Percentiles rank a stretch among this genome's conserved stretches.
Conservation (phyloP, 2,113 vertebrate genomes). For the Alligator sinensis region DNA sequence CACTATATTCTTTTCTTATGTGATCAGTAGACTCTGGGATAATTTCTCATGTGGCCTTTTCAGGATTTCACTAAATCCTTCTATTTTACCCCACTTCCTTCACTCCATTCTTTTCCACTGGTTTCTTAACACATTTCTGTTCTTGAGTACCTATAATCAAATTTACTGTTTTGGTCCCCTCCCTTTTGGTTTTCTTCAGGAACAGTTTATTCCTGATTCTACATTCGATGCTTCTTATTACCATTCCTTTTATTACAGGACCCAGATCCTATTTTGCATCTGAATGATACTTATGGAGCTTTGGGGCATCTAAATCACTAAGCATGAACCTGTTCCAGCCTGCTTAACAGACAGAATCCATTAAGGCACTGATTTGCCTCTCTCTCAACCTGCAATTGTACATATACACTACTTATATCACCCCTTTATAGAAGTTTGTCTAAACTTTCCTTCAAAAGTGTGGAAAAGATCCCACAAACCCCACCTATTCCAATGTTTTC, state of each 20-base stretch:
- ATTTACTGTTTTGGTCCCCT: not conserved
- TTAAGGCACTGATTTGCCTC: too few relatives aligned
- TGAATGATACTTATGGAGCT: too few relatives aligned
- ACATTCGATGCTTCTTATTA: not conserved
- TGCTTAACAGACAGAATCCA: too few relatives aligned
- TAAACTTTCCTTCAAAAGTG: too few relatives aligned
- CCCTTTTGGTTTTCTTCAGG: not conserved
- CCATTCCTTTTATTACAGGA: not conserved
- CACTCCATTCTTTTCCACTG: not conserved
- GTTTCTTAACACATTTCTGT: not conserved
- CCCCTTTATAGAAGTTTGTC: too few relatives aligned
- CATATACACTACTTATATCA: too few relatives aligned
- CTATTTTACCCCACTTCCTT: not conserved
- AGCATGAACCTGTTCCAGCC: too few relatives aligned
- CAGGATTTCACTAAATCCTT: not conserved
- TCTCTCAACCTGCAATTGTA: too few relatives aligned
- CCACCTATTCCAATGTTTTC: too few relatives aligned
- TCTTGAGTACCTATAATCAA: not conserved
- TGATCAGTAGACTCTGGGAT: not conserved
- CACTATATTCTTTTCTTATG: not conserved
- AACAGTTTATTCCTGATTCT: not conserved
- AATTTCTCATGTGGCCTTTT: not conserved
- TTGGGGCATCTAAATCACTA: too few relatives aligned
- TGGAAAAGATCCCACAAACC: too few relatives aligned
- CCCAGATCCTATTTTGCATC: too few relatives aligned